These are phyloP conservation scores for Picus viridis DNA, from an alignment of 2,797 vertebrate genomes.

Conservation along the genomic window DNA sequence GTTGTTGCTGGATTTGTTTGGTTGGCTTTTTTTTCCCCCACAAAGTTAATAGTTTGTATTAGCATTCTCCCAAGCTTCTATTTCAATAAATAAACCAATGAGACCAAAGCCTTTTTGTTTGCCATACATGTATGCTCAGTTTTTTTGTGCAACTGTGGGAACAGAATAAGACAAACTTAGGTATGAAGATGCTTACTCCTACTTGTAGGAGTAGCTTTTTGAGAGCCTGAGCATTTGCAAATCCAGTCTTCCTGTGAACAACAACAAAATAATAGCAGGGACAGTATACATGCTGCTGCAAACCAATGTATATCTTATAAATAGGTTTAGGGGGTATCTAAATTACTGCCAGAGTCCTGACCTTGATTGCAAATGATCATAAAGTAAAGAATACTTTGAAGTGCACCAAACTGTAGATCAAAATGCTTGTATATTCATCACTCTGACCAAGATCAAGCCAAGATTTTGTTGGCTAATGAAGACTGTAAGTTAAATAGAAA, in stretches of 20 bases:
- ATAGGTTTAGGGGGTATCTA: constrained; percentile 45
- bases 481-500: constrained; percentile 57
- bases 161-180: background rate
- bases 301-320: constrained; percentile 24
- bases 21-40: fast-evolving
- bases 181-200: background rate
- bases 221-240: background rate
- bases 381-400: constrained; percentile 64
- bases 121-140: background rate
- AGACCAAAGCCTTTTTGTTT: background rate
- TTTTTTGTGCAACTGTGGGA: background rate
- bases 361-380: constrained; percentile 50
- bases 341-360: constrained; percentile 54
- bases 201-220: background rate
- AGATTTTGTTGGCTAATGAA: constrained; percentile 68
- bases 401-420: constrained; percentile 47
- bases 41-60: background rate
- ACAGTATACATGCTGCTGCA: background rate
- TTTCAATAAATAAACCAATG: background rate
- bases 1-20: background rate
- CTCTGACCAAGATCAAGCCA: constrained; percentile 46
- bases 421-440: constrained; percentile 55
- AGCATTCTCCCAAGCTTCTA: background rate
- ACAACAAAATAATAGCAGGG: background rate
- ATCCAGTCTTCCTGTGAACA: background rate